Conservation (phyloP, 2,113 vertebrate species). For the Scomber scombrus region DNA sequence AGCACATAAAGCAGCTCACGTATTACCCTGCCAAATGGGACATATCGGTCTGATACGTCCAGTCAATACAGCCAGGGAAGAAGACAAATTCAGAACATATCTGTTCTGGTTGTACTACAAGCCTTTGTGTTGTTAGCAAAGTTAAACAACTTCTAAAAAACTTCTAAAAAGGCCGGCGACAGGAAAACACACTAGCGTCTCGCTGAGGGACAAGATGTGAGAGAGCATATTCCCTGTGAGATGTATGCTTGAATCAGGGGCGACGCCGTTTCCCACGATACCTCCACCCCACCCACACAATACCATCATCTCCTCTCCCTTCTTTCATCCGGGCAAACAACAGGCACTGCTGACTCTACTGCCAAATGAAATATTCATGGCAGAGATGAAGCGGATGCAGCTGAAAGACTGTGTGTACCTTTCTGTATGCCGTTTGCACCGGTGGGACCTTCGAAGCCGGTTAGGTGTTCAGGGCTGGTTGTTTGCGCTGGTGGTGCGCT, state of each 20-base stretch:
- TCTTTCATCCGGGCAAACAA: slow-evolving; percentile 78
- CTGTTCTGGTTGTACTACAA: slow-evolving; percentile 53
- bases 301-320: slow-evolving; percentile 43
- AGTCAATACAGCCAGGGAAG: slow-evolving; percentile 12
- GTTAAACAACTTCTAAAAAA: slow-evolving; percentile 73
- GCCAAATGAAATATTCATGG: slow-evolving; percentile 80
- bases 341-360: slow-evolving; percentile 52
- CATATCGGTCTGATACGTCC: slow-evolving; percentile 3
- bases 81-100: slow-evolving; percentile 32
- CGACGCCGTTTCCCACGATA: slow-evolving; percentile 52
- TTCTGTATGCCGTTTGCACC: slow-evolving; percentile 73
- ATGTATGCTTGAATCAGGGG: slow-evolving; percentile 56
- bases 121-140: slow-evolving; percentile 65
- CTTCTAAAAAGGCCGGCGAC: slow-evolving; percentile 62
- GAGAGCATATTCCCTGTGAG: slow-evolving; percentile 65
- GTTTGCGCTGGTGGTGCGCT: slow-evolving; percentile 59
- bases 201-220: slow-evolving; percentile 69
- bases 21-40: slow-evolving; percentile 4
- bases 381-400: slow-evolving; percentile 69
- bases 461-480: slow-evolving; percentile 68
- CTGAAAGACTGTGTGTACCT: slow-evolving; percentile 78
- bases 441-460: slow-evolving; percentile 66
- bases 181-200: slow-evolving; percentile 62
- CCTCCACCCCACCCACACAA: slow-evolving; percentile 6
- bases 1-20: slow-evolving; percentile 13